Percentiles rank a stretch among this genome's conserved stretches.
Conservation (phyloP, 2,113 vertebrate species). For the Peromyscus polionotus region DNA sequence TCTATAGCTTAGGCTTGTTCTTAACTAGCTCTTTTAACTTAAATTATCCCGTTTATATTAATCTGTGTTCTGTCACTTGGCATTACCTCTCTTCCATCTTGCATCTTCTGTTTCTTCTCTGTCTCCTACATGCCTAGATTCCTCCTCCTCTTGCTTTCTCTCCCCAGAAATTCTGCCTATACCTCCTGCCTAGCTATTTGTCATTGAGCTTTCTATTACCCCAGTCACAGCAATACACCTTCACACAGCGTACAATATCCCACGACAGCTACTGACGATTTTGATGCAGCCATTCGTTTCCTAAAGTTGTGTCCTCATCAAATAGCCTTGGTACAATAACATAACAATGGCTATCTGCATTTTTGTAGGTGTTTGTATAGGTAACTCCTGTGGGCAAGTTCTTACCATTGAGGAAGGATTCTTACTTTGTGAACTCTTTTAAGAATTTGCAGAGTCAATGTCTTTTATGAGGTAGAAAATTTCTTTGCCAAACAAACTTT, state of each 20-base stretch:
- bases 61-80: background rate
- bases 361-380: constrained; percentile 44
- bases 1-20: background rate
- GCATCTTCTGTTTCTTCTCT: background rate
- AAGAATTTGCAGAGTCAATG: constrained; percentile 81
- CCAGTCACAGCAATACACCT: background rate
- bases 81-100: background rate
- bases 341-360: constrained; percentile 47
- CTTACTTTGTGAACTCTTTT: constrained; percentile 56
- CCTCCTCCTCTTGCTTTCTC: background rate
- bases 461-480: constrained; percentile 73
- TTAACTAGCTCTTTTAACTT: background rate
- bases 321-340: background rate
- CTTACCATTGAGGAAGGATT: constrained; percentile 56
- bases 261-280: background rate
- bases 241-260: background rate
- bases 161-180: background rate
- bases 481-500: constrained; percentile 83
- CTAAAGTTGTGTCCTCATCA: constrained; percentile 17
- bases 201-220: background rate
- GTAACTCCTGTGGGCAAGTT: constrained; percentile 34
- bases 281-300: constrained; percentile 6
- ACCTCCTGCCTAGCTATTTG: background rate
- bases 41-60: background rate
- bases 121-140: background rate